A percentile compares a stretch with the other conserved stretches of the same genome.
Evolutionary conservation across 1,140 invertebrate species (phyloP).

Genomic region (Batillaria attramentaria): DNA sequence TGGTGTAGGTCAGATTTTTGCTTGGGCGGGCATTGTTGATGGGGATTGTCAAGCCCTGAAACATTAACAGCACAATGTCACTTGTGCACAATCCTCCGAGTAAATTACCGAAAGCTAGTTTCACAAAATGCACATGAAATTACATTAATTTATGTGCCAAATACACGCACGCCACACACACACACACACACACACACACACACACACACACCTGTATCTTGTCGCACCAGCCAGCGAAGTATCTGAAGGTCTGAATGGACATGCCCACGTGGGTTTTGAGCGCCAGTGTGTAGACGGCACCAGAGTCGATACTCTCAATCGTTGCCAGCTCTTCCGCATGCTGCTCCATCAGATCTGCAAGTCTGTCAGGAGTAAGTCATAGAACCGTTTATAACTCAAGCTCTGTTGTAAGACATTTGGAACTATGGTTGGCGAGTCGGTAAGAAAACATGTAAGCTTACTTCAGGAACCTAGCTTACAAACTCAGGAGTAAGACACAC

Average conservation of each 20-base stretch:
- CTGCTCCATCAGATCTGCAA: conserved; percentile 94
- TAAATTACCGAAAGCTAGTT: background rate
- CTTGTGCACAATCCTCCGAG: background rate
- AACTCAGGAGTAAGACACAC: too few species aligned
- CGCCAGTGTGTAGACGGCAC: conserved; percentile 95
- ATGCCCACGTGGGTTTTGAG: conserved; percentile 84
- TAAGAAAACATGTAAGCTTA: too few species aligned
- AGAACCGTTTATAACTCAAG: too few species aligned
- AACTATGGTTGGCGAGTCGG: too few species aligned
- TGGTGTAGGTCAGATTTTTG: conserved; percentile 89
- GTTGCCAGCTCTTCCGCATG: conserved; percentile 95
- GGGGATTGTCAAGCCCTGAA: conserved; percentile 76
- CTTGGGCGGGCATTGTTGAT: conserved; percentile 88
- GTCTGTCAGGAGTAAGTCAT: too few species aligned
- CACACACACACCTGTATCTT: conserved; percentile 79
- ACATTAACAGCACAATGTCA: conserved; percentile 7
- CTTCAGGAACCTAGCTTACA: too few species aligned
- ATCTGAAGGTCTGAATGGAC: conserved; percentile 74
- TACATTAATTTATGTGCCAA: background rate
- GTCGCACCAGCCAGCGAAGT: conserved; percentile 93
- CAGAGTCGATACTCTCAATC: conserved; percentile 92
- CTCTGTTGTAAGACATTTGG: too few species aligned
- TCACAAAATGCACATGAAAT: background rate
- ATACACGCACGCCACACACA: background rate
- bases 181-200: background rate